Percentiles rank a stretch among this genome's conserved stretches.
Conservation (phyloP, 2,113 vertebrate species). For the Opisthocomus hoazin region DNA sequence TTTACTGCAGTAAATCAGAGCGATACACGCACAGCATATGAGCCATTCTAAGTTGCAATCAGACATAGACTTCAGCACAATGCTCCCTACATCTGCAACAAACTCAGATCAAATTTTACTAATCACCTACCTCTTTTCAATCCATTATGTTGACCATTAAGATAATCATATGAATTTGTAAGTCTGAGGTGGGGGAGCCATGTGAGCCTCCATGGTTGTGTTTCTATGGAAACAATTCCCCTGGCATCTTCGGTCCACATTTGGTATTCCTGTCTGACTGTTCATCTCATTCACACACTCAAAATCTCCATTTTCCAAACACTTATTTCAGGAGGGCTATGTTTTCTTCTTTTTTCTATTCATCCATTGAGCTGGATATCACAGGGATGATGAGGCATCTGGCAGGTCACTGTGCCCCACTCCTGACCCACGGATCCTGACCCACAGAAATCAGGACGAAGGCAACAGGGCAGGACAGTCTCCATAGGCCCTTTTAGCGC, state of each 20-base stretch:
- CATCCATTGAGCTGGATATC: background rate
- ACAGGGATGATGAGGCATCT: background rate
- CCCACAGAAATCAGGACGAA: background rate
- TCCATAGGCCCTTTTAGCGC: background rate
- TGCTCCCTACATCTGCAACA: background rate
- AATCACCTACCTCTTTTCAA: constrained; percentile 17
- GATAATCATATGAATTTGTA: constrained; percentile 46
- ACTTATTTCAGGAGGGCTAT: background rate
- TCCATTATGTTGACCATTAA: constrained; percentile 43
- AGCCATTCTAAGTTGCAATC: background rate
- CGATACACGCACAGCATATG: background rate
- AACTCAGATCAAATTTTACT: background rate
- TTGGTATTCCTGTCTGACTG: constrained; percentile 55
- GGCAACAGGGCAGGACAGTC: background rate
- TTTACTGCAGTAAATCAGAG: constrained; percentile 11
- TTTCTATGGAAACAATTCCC: constrained; percentile 70
- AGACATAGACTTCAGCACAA: background rate
- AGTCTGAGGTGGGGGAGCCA: constrained; percentile 31
- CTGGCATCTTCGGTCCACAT: constrained; percentile 11
- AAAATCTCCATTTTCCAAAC: background rate
- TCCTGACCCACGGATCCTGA: background rate
- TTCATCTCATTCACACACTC: background rate
- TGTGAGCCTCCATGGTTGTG: constrained; percentile 23
- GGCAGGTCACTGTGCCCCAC: background rate
- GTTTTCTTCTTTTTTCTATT: background rate